Conservation (phyloP, 2,888 invertebrate species). For the Laothoe populi region DNA sequence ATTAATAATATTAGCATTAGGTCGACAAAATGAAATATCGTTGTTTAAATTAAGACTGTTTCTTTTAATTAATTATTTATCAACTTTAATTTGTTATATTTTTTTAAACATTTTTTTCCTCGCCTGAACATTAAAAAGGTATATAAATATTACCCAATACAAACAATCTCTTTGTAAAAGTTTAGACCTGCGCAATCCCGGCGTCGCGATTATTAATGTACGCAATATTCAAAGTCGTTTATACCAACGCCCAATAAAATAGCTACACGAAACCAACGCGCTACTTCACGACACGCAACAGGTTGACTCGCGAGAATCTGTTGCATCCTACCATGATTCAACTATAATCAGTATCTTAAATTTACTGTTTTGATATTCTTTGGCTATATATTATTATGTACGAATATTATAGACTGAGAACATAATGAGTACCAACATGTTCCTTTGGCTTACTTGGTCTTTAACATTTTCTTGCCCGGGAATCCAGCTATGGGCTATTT, state of each 20-base stretch:
- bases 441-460: neutral
- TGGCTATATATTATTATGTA: neutral
- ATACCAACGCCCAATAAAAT: constrained; percentile 1
- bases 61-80: too few species aligned
- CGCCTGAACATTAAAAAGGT: neutral
- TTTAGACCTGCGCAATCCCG: constrained; percentile 40
- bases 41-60: too few species aligned
- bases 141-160: neutral
- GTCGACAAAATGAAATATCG: too few species aligned
- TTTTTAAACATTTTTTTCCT: too few species aligned
- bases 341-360: too few species aligned
- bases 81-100: too few species aligned
- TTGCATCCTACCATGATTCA: too few species aligned
- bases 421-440: too few species aligned
- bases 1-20: too few species aligned
- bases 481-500: neutral
- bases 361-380: too few species aligned
- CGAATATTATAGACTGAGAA: too few species aligned
- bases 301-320: neutral
- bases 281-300: neutral
- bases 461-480: neutral
- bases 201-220: neutral
- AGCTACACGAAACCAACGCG: neutral
- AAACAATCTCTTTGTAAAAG: neutral
- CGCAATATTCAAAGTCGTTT: neutral